phyloP scores from a whole-genome alignment of 2,113 vertebrate species.

The Dromiciops gliroides region DNA sequence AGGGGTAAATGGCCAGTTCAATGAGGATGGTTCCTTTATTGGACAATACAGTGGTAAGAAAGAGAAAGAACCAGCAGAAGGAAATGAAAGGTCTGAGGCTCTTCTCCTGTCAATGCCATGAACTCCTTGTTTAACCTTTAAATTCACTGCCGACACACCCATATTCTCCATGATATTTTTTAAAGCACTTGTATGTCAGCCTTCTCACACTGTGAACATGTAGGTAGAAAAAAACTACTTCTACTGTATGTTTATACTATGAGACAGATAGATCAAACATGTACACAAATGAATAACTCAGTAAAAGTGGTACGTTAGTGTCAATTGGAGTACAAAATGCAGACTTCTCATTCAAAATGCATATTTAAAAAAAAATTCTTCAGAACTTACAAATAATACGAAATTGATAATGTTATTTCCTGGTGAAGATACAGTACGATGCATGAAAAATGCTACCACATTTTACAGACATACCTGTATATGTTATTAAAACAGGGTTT shows the following conservation, averaged over 20 bases:
- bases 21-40: constrained; percentile 99
- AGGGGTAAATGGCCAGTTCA: constrained; percentile 98
- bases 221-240: constrained; percentile 68
- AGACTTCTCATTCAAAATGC: constrained; percentile 54
- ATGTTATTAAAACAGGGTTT: constrained; percentile 82
- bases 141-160: constrained; percentile 69
- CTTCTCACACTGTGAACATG: constrained; percentile 77
- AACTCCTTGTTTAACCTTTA: constrained; percentile 94
- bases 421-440: constrained; percentile 79
- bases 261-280: constrained; percentile 71
- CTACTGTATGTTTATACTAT: constrained; percentile 76
- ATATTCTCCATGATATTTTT: constrained; percentile 70
- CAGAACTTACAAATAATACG: constrained; percentile 73
- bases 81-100: constrained; percentile 96
- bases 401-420: constrained; percentile 74
- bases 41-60: constrained; percentile 98
- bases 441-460: constrained; percentile 87
- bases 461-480: constrained; percentile 83
- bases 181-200: constrained; percentile 77
- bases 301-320: constrained; percentile 66
- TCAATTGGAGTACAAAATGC: constrained; percentile 70
- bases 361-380: constrained; percentile 71
- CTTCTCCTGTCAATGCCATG: constrained; percentile 97
- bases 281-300: constrained; percentile 42
- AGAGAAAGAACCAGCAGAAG: constrained; percentile 93